A percentile compares a stretch with the other conserved stretches of the same genome.
These are phyloP conservation scores for Neopipo cinnamomea DNA, from an alignment of 2,113 vertebrate genomes.

Conservation along the genomic window DNA sequence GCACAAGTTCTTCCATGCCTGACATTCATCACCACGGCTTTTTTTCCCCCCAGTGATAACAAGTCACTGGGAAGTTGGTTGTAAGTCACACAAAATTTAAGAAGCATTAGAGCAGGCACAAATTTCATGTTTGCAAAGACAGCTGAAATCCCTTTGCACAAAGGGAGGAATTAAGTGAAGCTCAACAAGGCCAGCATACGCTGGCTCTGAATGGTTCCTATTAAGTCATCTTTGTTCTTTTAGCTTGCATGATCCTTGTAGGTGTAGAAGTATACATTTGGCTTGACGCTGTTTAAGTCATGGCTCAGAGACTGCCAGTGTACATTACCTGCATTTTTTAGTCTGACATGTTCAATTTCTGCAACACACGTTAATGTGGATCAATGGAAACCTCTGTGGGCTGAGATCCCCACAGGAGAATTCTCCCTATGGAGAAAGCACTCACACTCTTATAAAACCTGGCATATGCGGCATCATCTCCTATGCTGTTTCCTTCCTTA, in stretches of 20 bases:
- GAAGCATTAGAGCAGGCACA: conserved; percentile 41
- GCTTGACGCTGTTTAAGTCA: background rate
- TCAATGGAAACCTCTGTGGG: background rate
- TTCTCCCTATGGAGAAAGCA: background rate
- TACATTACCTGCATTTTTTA: background rate
- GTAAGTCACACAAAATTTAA: conserved; percentile 21
- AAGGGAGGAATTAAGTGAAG: conserved; percentile 7
- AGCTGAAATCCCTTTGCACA: conserved; percentile 33
- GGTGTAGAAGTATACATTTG: background rate
- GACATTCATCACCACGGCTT: background rate
- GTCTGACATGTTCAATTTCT: background rate
- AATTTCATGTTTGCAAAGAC: conserved; percentile 33
- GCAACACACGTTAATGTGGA: background rate
- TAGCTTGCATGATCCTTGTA: background rate
- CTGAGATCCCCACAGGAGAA: background rate
- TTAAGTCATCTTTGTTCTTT: conserved; percentile 1
- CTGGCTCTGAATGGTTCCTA: background rate
- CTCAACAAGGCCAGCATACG: background rate
- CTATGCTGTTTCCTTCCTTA: background rate
- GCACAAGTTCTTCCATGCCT: background rate
- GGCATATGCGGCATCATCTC: background rate
- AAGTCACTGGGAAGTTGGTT: background rate
- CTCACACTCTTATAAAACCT: background rate
- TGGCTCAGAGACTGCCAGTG: background rate
- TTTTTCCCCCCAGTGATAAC: background rate